phyloP scores from a whole-genome alignment of 2,888 invertebrate species.

The Belgica antarctica region DNA sequence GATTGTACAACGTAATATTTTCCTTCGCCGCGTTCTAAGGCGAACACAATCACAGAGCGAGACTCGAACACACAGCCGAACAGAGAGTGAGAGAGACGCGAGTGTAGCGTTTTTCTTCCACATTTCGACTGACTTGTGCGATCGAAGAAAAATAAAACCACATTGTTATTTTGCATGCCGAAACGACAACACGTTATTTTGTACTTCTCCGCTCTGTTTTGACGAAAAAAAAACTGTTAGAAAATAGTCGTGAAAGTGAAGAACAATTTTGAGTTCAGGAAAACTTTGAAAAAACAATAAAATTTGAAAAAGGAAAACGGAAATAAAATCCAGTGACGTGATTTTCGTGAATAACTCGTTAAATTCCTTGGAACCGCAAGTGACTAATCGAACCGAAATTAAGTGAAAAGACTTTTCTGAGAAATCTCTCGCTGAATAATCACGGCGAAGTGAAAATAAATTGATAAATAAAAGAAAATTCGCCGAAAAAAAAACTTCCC shows the following conservation, averaged over 20 bases:
- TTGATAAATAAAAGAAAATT: neutral
- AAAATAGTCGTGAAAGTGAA: neutral
- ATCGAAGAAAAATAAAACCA: constrained; percentile 39
- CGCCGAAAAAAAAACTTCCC: constrained; percentile 3
- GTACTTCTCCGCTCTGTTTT: neutral
- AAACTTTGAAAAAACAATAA: no score
- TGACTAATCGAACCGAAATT: no score
- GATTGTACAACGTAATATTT: constrained; percentile 23
- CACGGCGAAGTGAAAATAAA: no score
- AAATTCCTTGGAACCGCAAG: no score
- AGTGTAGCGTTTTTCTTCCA: no score
- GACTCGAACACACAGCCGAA: constrained; percentile 13
- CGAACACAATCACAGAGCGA: neutral
- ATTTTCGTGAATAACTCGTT: no score
- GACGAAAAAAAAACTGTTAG: constrained; percentile 11
- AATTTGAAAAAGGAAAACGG: neutral
- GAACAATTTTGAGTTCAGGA: constrained; percentile 5
- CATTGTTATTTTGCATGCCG: constrained; percentile 43
- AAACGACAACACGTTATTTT: constrained; percentile 35
- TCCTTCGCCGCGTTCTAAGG: neutral
- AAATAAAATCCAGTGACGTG: no score
- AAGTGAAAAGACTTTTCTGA: neutral
- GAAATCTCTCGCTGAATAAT: neutral
- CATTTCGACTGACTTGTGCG: constrained; percentile 32
- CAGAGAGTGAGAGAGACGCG: constrained; percentile 2